phyloP scores from a whole-genome alignment of 1,140 invertebrate species.

The Armadillidium nasatum region DNA sequence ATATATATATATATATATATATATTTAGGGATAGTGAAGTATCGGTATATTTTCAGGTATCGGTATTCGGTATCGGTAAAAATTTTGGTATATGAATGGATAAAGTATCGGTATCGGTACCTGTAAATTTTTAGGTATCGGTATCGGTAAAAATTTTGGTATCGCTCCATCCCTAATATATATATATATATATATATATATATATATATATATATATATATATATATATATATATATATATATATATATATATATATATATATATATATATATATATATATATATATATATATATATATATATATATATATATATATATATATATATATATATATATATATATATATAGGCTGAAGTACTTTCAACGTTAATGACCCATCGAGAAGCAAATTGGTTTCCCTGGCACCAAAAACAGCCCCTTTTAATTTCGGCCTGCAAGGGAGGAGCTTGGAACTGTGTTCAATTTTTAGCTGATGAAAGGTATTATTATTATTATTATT shows the following conservation, averaged over 20 bases:
- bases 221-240: background rate
- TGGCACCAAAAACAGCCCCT: constrained; percentile 58
- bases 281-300: constrained; percentile 1
- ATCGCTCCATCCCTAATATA: too few species aligned
- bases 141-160: too few species aligned
- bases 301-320: constrained; percentile 1
- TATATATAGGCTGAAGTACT: constrained; percentile 51
- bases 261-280: background rate
- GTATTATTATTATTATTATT: constrained; percentile 16
- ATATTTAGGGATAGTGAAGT: too few species aligned
- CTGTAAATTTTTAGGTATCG: too few species aligned
- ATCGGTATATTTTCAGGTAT: too few species aligned
- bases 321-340: constrained; percentile 8
- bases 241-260: constrained; percentile 12
- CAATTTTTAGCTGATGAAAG: constrained; percentile 61
- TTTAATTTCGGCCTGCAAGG: constrained; percentile 63
- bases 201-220: background rate
- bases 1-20: too few species aligned
- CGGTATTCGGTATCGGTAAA: too few species aligned
- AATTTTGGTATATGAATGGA: too few species aligned
- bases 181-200: background rate
- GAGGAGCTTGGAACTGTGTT: constrained; percentile 66
- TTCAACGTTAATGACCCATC: constrained; percentile 61
- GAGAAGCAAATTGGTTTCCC: constrained; percentile 64
- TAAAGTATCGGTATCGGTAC: too few species aligned